Evolutionary conservation across 2,797 vertebrate genomes (phyloP), one percentile per base, ranked within the genome.

Genomic region (Centroberyx gerrardi): DNA sequence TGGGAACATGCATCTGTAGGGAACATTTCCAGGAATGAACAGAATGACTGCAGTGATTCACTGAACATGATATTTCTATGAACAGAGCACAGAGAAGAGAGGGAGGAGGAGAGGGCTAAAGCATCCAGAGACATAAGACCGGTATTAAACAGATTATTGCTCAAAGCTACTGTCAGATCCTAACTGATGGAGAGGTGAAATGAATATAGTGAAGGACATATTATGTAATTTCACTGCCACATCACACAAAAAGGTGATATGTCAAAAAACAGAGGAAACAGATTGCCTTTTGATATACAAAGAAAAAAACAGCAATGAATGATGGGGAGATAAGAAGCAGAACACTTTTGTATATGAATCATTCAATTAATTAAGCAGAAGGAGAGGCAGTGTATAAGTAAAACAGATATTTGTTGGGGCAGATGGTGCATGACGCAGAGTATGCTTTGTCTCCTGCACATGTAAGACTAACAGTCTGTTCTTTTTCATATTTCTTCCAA

Each of bases 111-210:
- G 65, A 78, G 53, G 62, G 60, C 56, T 63, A 60, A 9, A 64
- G 59, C 62, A 54, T 60, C 44, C 58, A 80, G 54, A 75, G 75
- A 83, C 68, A 83, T 80, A 72, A 87, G 81, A 85, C 74, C 80
- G 78, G 72, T 87, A 90, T 87, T 89, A 88, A 87, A 85, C 44
- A 15, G 48, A 88, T 87, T 81, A 80, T 80, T 80, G 83, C 86
- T 76, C 73, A 81, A 79, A 89, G 87, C 86, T 83, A 80, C 77
- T 77, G 79, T 89, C 78, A 85, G 68, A 87, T 84, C 81, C 66
- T 46, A 81, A 80, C 87, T 80, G 76, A 90, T 75, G 72, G 33
- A 80, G 73, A 87, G 78, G 82, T 86, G 82, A 90, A 78, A 80
- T 66, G 65, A 66, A 83, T 66, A 75, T 62, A 80, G n/a, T 72